Base-by-base conservation (phyloP, 2,888 invertebrate genomes). In the Hipparchia semele region DNA sequence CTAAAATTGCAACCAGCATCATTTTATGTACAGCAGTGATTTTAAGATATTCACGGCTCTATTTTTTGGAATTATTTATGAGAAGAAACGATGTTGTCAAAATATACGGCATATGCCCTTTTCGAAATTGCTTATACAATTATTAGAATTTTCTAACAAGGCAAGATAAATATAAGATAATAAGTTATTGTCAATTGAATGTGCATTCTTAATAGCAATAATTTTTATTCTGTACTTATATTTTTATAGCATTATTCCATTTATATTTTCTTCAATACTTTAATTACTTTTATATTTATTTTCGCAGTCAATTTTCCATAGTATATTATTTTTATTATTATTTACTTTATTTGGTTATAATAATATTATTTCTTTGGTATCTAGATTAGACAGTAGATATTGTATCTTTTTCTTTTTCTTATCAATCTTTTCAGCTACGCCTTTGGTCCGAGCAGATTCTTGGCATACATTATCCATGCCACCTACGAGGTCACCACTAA, bases 391-490 rank as follows among this genome's bases (percentile, higher is more conserved):
- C 33, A 49, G 39, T 73, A 67, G 70, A 59, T 66, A 68, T 59
- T 73, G 61, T 70, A 72, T 1, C 53, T 71, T 60, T 58, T 71
- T 71, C 69, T 68, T 73, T 77, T 76, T 75, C 59, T 71, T 70
- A 73, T 76, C 69, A 74, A 75, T 61, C 76, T 76, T 81, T 82
- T 84, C 92, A 94, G 94, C 90, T 45, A 86, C 92, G 86, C 94
- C 94, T 78, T 93, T 94, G 94, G 94, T 94, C 94, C 94, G 93
- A 89, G 92, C 94, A 85, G 94, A 93, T 81, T 94, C 94, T 79
- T 94, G 94, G 94, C 90, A 93, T 80, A 94, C 92, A 71, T 87
- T 94, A 83, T 91, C 94, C 75, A 94, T 94, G 94, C 94, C 94
- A 75, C 92, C 92, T n/a, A 88, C 93, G 81, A 86, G 92, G 83